Conservation (phyloP, 2,888 invertebrate genomes). For the Xestia xanthographa region DNA sequence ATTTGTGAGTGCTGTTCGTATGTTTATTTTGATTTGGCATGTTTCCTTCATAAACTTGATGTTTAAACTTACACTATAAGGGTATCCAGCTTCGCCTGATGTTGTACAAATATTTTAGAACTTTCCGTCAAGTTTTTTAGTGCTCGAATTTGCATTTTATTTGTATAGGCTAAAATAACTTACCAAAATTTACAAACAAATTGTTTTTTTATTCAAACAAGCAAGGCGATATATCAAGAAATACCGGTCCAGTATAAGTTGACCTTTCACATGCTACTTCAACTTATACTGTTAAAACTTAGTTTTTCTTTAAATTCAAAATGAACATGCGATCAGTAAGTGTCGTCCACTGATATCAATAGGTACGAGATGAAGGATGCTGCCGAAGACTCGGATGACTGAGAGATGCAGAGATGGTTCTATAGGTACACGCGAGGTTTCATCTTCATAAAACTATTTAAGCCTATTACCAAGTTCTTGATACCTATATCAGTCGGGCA, state of each 20-base stretch:
- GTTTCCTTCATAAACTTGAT: neutral
- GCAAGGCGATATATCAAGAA: neutral
- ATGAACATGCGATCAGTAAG: conserved; percentile 32
- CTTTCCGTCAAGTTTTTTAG: neutral
- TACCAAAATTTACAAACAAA: neutral
- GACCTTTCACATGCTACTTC: neutral
- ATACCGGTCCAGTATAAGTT: neutral
- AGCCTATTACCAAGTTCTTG: neutral
- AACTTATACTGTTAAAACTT: neutral
- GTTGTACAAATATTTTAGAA: conserved; percentile 21
- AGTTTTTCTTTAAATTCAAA: conserved; percentile 2
- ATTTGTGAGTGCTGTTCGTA: conserved; percentile 49
- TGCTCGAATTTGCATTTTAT: neutral
- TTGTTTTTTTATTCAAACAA: neutral
- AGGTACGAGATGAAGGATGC: conserved; percentile 60
- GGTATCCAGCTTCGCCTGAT: conserved; percentile 21
- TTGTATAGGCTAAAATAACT: neutral
- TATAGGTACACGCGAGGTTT: conserved; percentile 8
- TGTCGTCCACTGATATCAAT: conserved; percentile 68
- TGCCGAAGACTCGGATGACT: conserved; percentile 68
- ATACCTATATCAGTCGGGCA: neutral
- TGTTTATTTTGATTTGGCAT: conserved; percentile 53
- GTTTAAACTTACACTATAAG: neutral
- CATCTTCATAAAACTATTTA: neutral
- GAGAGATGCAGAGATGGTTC: conserved; percentile 57